A percentile compares a stretch with the other conserved stretches of the same genome.
phyloP scores from a whole-genome alignment of 2,888 invertebrate species.

The Galerucella calmariensis region DNA sequence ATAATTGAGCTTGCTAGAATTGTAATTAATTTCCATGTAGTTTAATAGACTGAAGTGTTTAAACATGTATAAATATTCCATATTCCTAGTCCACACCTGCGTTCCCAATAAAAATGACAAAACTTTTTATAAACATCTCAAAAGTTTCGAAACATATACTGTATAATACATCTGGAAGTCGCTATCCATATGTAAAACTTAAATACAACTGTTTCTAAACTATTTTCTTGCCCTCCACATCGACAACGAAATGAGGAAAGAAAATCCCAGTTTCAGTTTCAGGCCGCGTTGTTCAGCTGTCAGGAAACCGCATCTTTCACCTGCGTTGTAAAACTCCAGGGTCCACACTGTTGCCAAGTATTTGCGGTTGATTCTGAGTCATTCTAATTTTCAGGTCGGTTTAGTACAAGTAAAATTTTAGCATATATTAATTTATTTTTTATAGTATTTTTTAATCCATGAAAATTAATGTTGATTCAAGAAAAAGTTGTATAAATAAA shows the following conservation, averaged over 20 bases:
- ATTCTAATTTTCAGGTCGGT: neutral
- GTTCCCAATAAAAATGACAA: neutral
- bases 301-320: conserved; percentile 12
- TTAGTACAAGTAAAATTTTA: neutral
- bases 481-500: no score
- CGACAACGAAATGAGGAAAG: neutral
- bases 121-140: neutral
- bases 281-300: conserved; percentile 16
- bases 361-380: neutral
- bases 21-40: neutral
- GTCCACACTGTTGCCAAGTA: conserved; percentile 4
- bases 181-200: neutral
- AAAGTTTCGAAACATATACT: neutral
- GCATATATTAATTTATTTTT: no score
- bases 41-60: neutral
- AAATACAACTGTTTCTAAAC: neutral
- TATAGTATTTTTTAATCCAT: no score
- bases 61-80: neutral
- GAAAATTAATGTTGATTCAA: no score
- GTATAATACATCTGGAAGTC: conserved; percentile 3
- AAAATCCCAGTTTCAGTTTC: conserved; percentile 14
- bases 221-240: neutral
- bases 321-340: conserved; percentile 4
- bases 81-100: neutral
- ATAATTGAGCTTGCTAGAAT: neutral